phyloP scores from a whole-genome alignment of 1,140 invertebrate species.

The Daktulosphaira vitifoliae region DNA sequence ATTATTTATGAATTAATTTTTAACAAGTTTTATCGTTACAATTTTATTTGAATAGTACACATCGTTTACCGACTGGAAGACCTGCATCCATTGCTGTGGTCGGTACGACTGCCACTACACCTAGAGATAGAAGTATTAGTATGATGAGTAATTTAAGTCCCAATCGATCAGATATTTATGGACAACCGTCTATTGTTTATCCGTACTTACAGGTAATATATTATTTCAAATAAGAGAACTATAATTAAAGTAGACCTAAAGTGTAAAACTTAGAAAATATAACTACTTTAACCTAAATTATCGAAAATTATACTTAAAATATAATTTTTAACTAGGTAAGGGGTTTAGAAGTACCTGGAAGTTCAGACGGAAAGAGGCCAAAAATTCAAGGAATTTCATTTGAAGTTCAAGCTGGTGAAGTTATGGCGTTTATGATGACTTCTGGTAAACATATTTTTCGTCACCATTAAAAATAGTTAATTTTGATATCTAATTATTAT shows the following conservation, averaged over 20 bases:
- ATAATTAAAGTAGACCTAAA: no score
- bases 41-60: slow-evolving; percentile 12
- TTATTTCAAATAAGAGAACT: no score
- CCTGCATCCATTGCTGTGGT: slow-evolving; percentile 34
- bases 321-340: no score
- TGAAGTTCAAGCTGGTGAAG: slow-evolving; percentile 80
- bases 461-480: background rate
- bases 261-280: no score
- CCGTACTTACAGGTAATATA: slow-evolving; percentile 24
- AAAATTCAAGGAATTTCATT: slow-evolving; percentile 63
- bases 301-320: no score
- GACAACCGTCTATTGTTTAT: slow-evolving; percentile 28
- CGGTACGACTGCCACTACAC: slow-evolving; percentile 20
- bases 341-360: slow-evolving; percentile 49
- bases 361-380: slow-evolving; percentile 44
- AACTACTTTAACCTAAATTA: no score
- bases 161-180: slow-evolving; percentile 28
- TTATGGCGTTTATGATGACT: slow-evolving; percentile 81
- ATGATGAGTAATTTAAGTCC: slow-evolving; percentile 32
- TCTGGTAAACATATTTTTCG: slow-evolving; percentile 43
- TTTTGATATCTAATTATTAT: background rate
- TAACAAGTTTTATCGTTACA: no score
- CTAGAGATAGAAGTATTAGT: slow-evolving; percentile 24
- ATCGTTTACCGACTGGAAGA: slow-evolving; percentile 28
- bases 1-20: no score